Evolutionary conservation across 1,140 invertebrate species (phyloP).

Genomic region (Eurosta solidaginis): DNA sequence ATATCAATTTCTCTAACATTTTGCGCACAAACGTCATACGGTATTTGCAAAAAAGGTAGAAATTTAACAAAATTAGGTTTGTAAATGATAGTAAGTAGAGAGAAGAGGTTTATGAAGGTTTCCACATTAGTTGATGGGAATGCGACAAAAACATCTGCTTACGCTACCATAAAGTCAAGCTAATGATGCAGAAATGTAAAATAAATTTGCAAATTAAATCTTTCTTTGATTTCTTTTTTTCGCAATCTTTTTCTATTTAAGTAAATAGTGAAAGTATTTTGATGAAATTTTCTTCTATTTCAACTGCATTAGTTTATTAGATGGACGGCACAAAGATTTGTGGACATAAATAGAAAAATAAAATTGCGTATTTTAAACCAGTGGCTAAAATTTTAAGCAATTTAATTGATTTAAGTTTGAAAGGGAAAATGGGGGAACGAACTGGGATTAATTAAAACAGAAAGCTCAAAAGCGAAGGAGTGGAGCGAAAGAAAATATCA

Average conservation of each 20-base stretch:
- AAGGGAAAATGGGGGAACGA: too few species aligned
- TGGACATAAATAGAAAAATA: too few species aligned
- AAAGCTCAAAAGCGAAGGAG: too few species aligned
- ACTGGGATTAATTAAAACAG: too few species aligned
- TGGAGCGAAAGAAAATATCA: too few species aligned
- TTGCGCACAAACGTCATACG: neutral
- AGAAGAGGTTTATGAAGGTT: neutral
- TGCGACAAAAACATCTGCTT: conserved; percentile 15
- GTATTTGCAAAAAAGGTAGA: neutral
- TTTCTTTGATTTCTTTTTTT: neutral
- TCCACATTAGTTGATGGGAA: neutral
- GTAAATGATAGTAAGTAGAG: neutral
- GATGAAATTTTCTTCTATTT: neutral
- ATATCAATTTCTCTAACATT: neutral
- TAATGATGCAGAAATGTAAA: conserved; percentile 22
- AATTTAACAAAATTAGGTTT: neutral
- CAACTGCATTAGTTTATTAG: too few species aligned
- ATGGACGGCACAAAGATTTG: too few species aligned
- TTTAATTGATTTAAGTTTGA: too few species aligned
- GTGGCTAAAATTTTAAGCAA: too few species aligned
- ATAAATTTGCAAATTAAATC: neutral
- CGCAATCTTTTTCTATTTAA: neutral
- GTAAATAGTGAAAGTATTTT: neutral
- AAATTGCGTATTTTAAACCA: too few species aligned
- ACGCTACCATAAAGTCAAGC: neutral